A percentile compares a stretch with the other conserved stretches of the same genome.
Evolutionary conservation across 2,888 invertebrate genomes (phyloP).

Genomic region (Eristalis tenax): DNA sequence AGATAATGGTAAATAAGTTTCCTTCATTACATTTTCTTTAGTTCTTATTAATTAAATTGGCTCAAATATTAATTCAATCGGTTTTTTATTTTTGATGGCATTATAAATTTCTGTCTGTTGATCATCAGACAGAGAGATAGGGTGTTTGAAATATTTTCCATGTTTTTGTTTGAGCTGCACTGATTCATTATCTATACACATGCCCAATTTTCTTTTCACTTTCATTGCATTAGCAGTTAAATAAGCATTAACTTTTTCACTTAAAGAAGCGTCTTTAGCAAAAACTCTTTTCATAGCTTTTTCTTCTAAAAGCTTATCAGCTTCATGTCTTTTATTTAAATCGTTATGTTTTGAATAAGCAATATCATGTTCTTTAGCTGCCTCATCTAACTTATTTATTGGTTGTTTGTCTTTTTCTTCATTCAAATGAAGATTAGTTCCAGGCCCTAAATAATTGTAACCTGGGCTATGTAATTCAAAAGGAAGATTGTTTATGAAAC

Average conservation of each 20-base stretch:
- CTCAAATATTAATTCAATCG: no score
- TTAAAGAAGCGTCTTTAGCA: constrained; percentile 24
- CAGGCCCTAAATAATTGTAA: constrained; percentile 26
- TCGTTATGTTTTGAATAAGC: constrained; percentile 12
- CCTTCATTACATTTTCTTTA: constrained; percentile 8
- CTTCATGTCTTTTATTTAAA: constrained; percentile 4
- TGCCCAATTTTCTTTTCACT: constrained; percentile 30
- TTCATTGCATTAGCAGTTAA: constrained; percentile 25
- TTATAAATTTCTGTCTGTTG: no score
- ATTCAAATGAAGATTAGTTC: constrained; percentile 39
- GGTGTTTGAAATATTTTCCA: constrained; percentile 9
- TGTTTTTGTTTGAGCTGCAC: constrained; percentile 22
- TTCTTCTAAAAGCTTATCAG: constrained; percentile 29
- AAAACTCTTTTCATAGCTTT: constrained; percentile 33
- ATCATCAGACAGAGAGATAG: not conserved
- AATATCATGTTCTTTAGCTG: constrained; percentile 61
- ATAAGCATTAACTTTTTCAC: constrained; percentile 29
- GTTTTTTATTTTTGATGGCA: no score
- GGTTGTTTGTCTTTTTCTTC: constrained; percentile 15
- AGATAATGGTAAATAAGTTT: constrained; percentile 23
- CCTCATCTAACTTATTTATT: constrained; percentile 73
- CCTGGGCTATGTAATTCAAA: constrained; percentile 1
- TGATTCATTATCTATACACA: constrained; percentile 13
- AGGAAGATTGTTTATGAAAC: constrained; percentile 12
- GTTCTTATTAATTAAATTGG: not conserved